phyloP scores from a whole-genome alignment of 2,888 invertebrate genomes.

The Protodeltote pygarga region DNA sequence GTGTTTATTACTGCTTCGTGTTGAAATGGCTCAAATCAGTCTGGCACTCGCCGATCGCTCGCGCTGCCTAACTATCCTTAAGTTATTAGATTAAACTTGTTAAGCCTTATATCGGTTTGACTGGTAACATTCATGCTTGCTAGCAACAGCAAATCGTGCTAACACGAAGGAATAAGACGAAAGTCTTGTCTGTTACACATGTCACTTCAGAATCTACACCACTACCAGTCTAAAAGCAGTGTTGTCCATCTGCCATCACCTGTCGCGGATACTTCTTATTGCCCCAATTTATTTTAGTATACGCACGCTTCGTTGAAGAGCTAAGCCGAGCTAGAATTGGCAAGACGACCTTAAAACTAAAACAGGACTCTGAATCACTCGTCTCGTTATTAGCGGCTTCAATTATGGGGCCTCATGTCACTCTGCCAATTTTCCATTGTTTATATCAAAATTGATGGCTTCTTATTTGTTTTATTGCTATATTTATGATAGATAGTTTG shows the following conservation, averaged over 20 bases:
- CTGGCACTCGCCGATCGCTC: too few species aligned
- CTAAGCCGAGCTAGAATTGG: slow-evolving; percentile 47
- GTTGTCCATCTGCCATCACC: slow-evolving; percentile 41
- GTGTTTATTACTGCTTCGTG: too few species aligned
- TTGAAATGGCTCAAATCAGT: too few species aligned
- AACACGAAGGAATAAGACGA: too few species aligned
- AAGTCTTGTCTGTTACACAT: too few species aligned
- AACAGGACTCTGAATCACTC: slow-evolving; percentile 46
- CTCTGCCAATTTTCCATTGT: slow-evolving; percentile 42
- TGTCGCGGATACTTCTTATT: slow-evolving; percentile 49
- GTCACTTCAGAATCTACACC: too few species aligned
- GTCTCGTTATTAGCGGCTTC: slow-evolving; percentile 35
- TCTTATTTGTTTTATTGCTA: not conserved
- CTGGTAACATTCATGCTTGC: too few species aligned
- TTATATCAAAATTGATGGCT: slow-evolving; percentile 18
- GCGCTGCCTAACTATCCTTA: too few species aligned
- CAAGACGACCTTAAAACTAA: slow-evolving; percentile 49
- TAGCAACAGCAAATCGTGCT: too few species aligned
- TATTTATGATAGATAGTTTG: not conserved
- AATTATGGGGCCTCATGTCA: slow-evolving; percentile 28
- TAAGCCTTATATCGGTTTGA: too few species aligned
- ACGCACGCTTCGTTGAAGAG: slow-evolving; percentile 44
- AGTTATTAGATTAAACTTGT: too few species aligned
- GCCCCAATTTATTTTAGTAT: slow-evolving; percentile 48
- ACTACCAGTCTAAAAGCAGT: slow-evolving; percentile 39